phyloP scores from a whole-genome alignment of 2,113 vertebrate species.

The Globicephala melas region DNA sequence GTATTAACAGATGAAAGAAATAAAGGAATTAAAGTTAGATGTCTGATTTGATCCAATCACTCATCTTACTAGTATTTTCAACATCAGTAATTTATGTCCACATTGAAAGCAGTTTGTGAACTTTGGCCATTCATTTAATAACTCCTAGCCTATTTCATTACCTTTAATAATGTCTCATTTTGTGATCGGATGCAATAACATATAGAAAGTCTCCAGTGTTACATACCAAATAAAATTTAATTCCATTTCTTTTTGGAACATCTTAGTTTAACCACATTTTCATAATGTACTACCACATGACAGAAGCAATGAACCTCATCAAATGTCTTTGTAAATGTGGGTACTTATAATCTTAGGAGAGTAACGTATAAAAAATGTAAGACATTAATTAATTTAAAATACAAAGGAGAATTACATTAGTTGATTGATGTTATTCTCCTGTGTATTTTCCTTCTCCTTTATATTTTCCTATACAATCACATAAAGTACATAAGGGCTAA shows the following conservation, averaged over 20 bases:
- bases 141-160: background rate
- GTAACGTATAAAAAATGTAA: background rate
- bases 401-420: background rate
- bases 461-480: background rate
- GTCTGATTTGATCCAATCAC: background rate
- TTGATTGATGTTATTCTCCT: background rate
- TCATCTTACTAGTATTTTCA: background rate
- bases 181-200: constrained; percentile 5
- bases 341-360: background rate
- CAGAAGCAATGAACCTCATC: background rate
- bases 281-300: background rate
- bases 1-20: background rate
- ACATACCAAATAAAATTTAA: constrained; percentile 18
- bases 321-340: background rate
- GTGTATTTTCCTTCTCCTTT: background rate
- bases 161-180: constrained; percentile 10
- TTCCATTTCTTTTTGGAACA: background rate
- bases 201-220: background rate
- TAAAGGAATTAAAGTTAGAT: background rate
- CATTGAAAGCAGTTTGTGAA: background rate
- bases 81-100: background rate
- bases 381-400: background rate
- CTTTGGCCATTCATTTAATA: constrained; percentile 2
- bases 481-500: background rate
- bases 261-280: constrained; percentile 12